phyloP scores from a whole-genome alignment of 1,140 invertebrate genomes.

The Cheumatopsyche charites region DNA sequence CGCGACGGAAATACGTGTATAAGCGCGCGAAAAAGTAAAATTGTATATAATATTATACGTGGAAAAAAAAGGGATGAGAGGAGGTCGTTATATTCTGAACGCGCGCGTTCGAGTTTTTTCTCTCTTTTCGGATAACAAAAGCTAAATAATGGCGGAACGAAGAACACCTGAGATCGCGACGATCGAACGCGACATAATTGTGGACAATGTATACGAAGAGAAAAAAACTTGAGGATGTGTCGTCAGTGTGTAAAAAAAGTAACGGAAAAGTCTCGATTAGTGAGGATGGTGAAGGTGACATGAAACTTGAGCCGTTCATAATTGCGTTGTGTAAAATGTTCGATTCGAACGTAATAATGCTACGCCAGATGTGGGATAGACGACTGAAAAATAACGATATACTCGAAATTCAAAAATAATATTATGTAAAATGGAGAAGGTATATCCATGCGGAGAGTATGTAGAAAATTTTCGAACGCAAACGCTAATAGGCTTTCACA shows the following conservation, averaged over 20 bases:
- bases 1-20: not conserved
- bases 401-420: not conserved
- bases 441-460: too few relatives aligned
- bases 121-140: constrained; percentile 21
- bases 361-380: too few relatives aligned
- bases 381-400: not conserved
- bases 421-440: not conserved
- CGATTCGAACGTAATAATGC: too few relatives aligned
- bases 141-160: constrained; percentile 19
- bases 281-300: too few relatives aligned
- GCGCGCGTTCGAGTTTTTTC: too few relatives aligned
- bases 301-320: too few relatives aligned
- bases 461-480: too few relatives aligned
- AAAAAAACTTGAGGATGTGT: constrained; percentile 14
- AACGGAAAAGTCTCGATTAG: too few relatives aligned
- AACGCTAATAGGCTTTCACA: not conserved
- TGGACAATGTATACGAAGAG: not conserved
- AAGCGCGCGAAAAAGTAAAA: not conserved
- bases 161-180: constrained; percentile 21
- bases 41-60: not conserved
- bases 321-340: too few relatives aligned
- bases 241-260: too few relatives aligned
- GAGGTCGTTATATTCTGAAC: constrained; percentile 15
- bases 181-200: constrained; percentile 22
- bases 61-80: not conserved